Base-by-base conservation (phyloP, 2,797 vertebrate genomes). In the Acrossocheilus wenchowensis region DNA sequence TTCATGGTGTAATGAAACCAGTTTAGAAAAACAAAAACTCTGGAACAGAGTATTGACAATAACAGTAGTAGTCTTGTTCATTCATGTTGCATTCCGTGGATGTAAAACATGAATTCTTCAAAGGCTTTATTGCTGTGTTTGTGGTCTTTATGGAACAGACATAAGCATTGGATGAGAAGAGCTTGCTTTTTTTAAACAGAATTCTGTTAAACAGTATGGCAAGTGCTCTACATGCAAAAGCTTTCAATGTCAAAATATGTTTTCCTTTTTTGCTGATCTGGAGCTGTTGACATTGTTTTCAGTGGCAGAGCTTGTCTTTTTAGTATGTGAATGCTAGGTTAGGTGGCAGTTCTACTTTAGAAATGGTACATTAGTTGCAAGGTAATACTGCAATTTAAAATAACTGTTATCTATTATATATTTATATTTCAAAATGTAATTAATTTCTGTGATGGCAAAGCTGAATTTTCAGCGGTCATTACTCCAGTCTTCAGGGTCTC, bases 11-110 rank as follows among this genome's bases (percentile, higher is more conserved):
- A 66, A 41, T 54, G 4, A 83, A 75, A 52, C 0, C 43, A 81
- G 62, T 81, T 81, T 68, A 60, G 81, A 73, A 73, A 60, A 45
- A 72, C 34, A 41, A 50, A 52, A 77, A 39, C 74, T 23, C 10
- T 11, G 43, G 9, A 45, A 45, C 43, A 45, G 54, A 78, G 12
- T 26, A 79, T 79, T 62, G 4, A 62, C 57, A 45, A 45, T 45
- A 64, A 64, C 1, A 26, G 9, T 21, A 14, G 69, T 73, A 30
- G 60, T 83, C 39, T 54, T 60, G 52, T 83, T 83, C 19, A 43
- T 73, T 82, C 36, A 43, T 83, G 50, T 60, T 34, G 52, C 14
- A 73, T 73, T 60, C n/a, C 3, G 7, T 41, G 26, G 52, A 30
- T 82, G 4, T 82, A 48, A 82, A 82, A 34, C 64, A 71, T 71